These are phyloP conservation scores for Falco novaeseelandiae DNA, from an alignment of 2,797 vertebrate species.

Conservation along the genomic window DNA sequence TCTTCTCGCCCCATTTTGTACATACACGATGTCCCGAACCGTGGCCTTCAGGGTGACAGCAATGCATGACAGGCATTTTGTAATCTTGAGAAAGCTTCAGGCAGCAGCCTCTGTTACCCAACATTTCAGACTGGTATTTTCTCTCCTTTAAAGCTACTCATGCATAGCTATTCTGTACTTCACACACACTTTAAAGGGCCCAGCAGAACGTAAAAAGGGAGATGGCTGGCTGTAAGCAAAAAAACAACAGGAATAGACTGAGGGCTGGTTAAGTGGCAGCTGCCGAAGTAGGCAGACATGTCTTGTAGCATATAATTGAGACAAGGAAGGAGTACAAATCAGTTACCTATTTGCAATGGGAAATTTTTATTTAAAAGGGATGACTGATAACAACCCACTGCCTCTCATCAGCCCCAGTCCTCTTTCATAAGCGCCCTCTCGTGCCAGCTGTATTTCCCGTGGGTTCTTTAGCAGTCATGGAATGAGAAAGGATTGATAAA, in stretches of 20 bases:
- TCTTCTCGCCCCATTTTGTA: not conserved
- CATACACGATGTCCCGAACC: not conserved
- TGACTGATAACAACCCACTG: not conserved
- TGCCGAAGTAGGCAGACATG: not conserved
- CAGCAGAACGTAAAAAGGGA: not conserved
- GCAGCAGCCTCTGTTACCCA: not conserved
- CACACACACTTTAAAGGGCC: not conserved
- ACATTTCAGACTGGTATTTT: not conserved
- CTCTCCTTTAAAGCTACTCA: not conserved
- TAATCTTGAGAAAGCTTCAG: not conserved
- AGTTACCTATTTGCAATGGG: not conserved
- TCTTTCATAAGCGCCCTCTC: not conserved
- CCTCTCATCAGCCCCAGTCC: not conserved
- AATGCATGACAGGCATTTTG: not conserved
- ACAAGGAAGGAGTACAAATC: not conserved
- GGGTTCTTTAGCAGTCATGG: not conserved
- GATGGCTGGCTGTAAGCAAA: not conserved
- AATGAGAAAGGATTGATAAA: not conserved
- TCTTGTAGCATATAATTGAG: not conserved
- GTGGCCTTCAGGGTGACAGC: not conserved
- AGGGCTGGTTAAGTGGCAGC: not conserved
- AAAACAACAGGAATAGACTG: fast-evolving
- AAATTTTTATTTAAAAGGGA: not conserved
- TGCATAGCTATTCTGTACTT: not conserved
- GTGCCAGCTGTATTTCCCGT: not conserved